Percentiles rank a stretch among this genome's conserved stretches.
phyloP scores from a whole-genome alignment of 2,888 invertebrate genomes.

The Drosophila putrida region DNA sequence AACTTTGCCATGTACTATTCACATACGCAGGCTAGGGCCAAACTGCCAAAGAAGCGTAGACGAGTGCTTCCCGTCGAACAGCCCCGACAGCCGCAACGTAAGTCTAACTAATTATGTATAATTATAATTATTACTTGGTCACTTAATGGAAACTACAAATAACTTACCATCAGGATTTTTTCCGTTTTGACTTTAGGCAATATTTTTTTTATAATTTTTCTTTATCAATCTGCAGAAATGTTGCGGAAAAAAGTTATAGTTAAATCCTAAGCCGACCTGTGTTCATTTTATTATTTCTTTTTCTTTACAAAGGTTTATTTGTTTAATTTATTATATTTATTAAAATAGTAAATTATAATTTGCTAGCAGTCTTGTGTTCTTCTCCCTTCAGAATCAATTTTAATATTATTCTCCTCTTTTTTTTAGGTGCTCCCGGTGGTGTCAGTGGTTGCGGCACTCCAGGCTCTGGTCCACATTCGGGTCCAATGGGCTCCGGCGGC shows the following conservation, averaged over 20 bases:
- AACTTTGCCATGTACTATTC: constrained; percentile 99
- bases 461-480: constrained; percentile 85
- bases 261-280: too few relatives aligned
- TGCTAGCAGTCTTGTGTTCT: too few relatives aligned
- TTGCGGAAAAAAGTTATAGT: too few relatives aligned
- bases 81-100: constrained; percentile 87
- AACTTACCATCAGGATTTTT: too few relatives aligned
- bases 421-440: constrained; percentile 83
- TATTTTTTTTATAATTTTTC: too few relatives aligned
- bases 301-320: background rate
- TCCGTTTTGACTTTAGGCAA: too few relatives aligned
- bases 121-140: too few relatives aligned
- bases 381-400: background rate
- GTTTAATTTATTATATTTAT: background rate
- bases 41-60: constrained; percentile 99
- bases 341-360: background rate
- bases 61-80: constrained; percentile 98
- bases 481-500: constrained; percentile 85
- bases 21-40: constrained; percentile 98
- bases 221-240: too few relatives aligned
- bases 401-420: background rate
- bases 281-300: too few relatives aligned
- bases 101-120: constrained; percentile 29
- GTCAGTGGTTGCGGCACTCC: constrained; percentile 85
- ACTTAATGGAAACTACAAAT: too few relatives aligned